phyloP scores from a whole-genome alignment of 1,140 invertebrate genomes.

The Apis laboriosa region DNA sequence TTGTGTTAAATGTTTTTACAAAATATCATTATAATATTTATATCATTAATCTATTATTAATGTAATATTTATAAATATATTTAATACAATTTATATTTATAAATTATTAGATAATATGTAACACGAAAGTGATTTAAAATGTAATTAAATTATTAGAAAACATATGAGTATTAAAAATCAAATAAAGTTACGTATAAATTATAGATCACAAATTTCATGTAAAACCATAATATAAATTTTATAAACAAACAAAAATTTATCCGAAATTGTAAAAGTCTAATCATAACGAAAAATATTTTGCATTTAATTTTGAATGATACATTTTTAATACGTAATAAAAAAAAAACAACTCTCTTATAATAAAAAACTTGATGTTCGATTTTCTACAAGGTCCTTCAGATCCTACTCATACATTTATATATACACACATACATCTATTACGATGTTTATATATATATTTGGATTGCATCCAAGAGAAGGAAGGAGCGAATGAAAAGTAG shows the following conservation, averaged over 20 bases:
- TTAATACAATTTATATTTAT: no score
- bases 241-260: background rate
- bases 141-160: background rate
- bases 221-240: background rate
- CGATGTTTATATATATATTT: no score
- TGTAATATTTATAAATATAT: background rate
- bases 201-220: background rate
- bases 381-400: background rate
- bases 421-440: background rate
- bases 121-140: background rate
- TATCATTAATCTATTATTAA: background rate
- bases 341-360: background rate
- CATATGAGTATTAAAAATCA: background rate
- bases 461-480: conserved; percentile 8
- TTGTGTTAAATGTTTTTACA: background rate
- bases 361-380: background rate
- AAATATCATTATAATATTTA: background rate
- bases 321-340: background rate
- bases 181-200: background rate
- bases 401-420: background rate
- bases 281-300: background rate
- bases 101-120: background rate
- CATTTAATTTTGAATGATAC: background rate
- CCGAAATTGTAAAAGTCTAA: background rate
- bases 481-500: conserved; percentile 51